Conservation (phyloP, 2,888 invertebrate species). For the Rhamnusium bicolor region DNA sequence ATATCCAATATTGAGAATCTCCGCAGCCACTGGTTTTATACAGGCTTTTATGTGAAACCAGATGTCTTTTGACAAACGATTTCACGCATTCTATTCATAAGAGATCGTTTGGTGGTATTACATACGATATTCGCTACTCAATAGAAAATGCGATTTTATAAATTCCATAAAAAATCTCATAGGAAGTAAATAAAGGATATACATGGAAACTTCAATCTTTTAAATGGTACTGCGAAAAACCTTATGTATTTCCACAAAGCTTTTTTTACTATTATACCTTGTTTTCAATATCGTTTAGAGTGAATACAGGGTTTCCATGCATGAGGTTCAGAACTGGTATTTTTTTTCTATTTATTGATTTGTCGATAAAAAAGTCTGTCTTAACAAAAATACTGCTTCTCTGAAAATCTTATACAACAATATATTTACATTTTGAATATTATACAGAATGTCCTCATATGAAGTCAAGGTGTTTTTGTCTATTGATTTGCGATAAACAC, state of each 20-base stretch:
- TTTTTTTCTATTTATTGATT: no score
- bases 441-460: no score
- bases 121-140: slow-evolving; percentile 19
- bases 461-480: no score
- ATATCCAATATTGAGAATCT: background rate
- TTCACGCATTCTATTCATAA: slow-evolving; percentile 47
- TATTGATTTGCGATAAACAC: no score
- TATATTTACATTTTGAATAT: no score
- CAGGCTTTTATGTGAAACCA: slow-evolving; percentile 35
- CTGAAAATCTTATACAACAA: no score
- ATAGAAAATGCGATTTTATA: slow-evolving; percentile 20
- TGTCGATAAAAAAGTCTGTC: no score
- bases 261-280: background rate
- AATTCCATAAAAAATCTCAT: slow-evolving; percentile 10
- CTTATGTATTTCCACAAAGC: background rate
- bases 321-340: no score
- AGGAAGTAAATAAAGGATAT: slow-evolving; percentile 2
- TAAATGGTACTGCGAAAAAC: background rate
- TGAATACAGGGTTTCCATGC: background rate
- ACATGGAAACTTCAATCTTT: slow-evolving; percentile 12
- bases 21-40: background rate
- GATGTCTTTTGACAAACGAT: slow-evolving; percentile 50
- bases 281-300: background rate
- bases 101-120: slow-evolving; percentile 25
- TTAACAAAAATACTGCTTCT: no score